Percentiles rank a stretch among this genome's conserved stretches.
These are phyloP conservation scores for Leptopilina boulardi DNA, from an alignment of 1,140 invertebrate species.

Conservation along the genomic window DNA sequence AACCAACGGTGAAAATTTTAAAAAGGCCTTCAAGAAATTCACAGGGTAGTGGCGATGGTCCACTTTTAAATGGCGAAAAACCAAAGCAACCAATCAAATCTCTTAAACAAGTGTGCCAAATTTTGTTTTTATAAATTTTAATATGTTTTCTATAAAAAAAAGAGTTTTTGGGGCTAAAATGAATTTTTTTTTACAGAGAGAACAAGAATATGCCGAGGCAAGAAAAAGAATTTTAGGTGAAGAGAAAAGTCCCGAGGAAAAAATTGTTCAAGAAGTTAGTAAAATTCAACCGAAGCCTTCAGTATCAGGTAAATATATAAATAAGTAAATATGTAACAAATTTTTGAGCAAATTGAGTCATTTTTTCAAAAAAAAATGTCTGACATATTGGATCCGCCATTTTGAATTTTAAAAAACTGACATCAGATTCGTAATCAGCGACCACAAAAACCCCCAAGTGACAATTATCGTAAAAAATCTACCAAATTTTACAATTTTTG, in stretches of 20 bases:
- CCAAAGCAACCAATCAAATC: conserved; percentile 88
- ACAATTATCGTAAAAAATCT: too few relatives aligned
- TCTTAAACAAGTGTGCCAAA: conserved; percentile 80
- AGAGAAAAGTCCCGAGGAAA: conserved; percentile 86
- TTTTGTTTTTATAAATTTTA: too few relatives aligned
- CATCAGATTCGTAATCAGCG: too few relatives aligned
- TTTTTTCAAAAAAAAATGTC: too few relatives aligned
- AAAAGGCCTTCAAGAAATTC: conserved; percentile 81
- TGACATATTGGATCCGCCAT: too few relatives aligned
- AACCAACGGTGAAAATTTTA: conserved; percentile 88
- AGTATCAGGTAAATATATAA: not conserved
- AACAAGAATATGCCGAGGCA: conserved; percentile 92
- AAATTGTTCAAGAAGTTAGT: conserved; percentile 79
- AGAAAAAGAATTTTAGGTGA: conserved; percentile 89
- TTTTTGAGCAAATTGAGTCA: too few relatives aligned
- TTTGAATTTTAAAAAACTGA: too few relatives aligned
- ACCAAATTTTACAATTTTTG: too few relatives aligned
- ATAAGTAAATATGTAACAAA: not conserved
- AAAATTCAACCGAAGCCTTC: conserved; percentile 65
- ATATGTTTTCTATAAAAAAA: too few relatives aligned
- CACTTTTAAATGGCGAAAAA: conserved; percentile 80
- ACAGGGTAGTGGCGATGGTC: conserved; percentile 68
- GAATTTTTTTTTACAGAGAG: conserved; percentile 75
- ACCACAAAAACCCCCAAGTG: too few relatives aligned
- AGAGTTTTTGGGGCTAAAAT: too few relatives aligned